Evolutionary conservation across 2,888 invertebrate species (phyloP), one percentile per base, ranked within the genome.

Genomic region (Conus canariensis): DNA sequence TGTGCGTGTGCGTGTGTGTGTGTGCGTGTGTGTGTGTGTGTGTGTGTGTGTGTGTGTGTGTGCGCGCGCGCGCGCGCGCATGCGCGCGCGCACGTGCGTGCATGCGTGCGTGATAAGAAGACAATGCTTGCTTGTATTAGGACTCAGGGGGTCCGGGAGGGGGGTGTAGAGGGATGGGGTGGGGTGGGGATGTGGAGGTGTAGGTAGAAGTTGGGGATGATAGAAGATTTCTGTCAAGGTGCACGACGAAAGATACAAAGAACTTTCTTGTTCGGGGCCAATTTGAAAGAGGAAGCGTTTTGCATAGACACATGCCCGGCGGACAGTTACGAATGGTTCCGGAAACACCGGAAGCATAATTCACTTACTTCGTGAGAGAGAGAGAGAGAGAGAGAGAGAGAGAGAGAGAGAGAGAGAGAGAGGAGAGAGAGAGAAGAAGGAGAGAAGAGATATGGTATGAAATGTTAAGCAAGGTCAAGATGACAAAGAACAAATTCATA

Each of bases 301-400:
- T 67, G 67, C 67, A 67, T 67, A 67, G 22, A 67, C 67, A 67
- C 67, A 14, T 16, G 16, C 6, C 19, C 67, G 14, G 19, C 6
- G 67, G 67, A 67, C 67, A 67, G 67, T 67, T 67, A 67, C 16
- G 67, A 67, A 67, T 67, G 12, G 67, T 67, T 16, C 1, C 67
- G 67, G 67, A 67, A 67, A 22, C 67, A 14, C 67, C 67, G 12
- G 67, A 14, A 67, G 67, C 67, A 67, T 67, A 67, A 67, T 67
- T 67, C 67, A 67, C 2, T 10, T 22, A 16, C 22, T 6, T 67
- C 7, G 67, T 22, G 12, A n/a, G n/a, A n/a, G n/a, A 70, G 70
- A 70, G 70, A 70, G 70, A 70, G 70, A 70, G 70, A 70, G 70
- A 70, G 70, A 70, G 70, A 70, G 70, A 70, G 70, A n/a, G 70